These are phyloP conservation scores for Drosophila navojoa DNA, from an alignment of 1,140 invertebrate genomes.

Conservation along the genomic window DNA sequence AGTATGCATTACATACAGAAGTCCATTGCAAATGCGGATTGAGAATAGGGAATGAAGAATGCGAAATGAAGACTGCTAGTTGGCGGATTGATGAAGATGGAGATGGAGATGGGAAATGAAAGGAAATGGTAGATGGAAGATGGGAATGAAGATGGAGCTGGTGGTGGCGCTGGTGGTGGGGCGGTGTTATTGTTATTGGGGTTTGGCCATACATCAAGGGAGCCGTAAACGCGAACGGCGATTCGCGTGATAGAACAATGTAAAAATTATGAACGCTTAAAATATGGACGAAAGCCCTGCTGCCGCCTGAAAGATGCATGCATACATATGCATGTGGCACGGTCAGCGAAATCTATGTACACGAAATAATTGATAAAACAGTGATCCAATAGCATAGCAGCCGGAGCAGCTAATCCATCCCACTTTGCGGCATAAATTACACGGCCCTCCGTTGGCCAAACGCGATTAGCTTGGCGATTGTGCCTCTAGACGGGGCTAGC, in stretches of 20 bases:
- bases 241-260: conserved; percentile 80
- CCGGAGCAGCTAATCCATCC: conserved; percentile 1
- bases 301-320: conserved; percentile 22
- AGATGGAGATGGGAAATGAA: background rate
- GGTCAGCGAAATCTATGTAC: conserved; percentile 24
- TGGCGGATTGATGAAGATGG: conserved; percentile 7
- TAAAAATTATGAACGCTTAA: conserved; percentile 77
- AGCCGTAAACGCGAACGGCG: conserved; percentile 52
- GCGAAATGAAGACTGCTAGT: conserved; percentile 12
- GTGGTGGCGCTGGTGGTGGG: background rate
- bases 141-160: too few species aligned
- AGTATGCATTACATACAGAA: conserved; percentile 68
- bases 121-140: background rate
- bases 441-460: background rate
- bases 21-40: conserved; percentile 23
- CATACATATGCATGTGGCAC: conserved; percentile 60
- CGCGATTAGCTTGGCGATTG: too few species aligned
- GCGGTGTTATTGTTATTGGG: conserved; percentile 31
- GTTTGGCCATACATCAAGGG: conserved; percentile 55
- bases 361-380: conserved; percentile 69
- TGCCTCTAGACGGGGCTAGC: background rate
- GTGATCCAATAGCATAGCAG: conserved; percentile 16
- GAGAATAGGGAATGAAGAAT: conserved; percentile 16
- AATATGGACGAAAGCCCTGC: conserved; percentile 66
- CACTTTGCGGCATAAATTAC: background rate